Evolutionary conservation across 2,888 invertebrate genomes (phyloP).

Genomic region (Coenonympha arcania): DNA sequence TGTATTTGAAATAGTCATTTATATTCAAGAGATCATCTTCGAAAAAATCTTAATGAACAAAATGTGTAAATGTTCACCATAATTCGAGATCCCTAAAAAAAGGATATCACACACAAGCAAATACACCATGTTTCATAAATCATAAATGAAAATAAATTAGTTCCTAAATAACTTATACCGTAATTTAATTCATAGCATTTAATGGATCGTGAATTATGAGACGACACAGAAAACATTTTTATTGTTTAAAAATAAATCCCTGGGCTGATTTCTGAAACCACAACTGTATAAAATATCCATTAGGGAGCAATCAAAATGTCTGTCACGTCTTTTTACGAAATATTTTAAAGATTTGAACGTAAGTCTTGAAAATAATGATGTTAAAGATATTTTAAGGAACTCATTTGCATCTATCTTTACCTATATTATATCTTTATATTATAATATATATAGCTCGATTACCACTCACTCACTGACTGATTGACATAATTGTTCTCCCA

Average conservation of each 20-base stretch:
- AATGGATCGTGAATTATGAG: slow-evolving; percentile 19
- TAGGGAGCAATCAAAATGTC: slow-evolving; percentile 33
- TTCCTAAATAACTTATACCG: slow-evolving; percentile 11
- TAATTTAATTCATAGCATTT: slow-evolving; percentile 14
- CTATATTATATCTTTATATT: too few species aligned
- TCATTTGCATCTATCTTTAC: not conserved
- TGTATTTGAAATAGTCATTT: too few species aligned
- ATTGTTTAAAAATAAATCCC: slow-evolving; percentile 25
- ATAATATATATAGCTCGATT: too few species aligned
- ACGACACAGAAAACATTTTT: slow-evolving; percentile 20
- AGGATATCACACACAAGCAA: too few species aligned
- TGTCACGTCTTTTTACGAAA: slow-evolving; percentile 36
- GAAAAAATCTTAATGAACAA: too few species aligned
- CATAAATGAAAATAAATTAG: not conserved
- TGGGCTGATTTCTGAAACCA: slow-evolving; percentile 23
- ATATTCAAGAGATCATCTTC: too few species aligned
- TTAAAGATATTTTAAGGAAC: slow-evolving; percentile 15
- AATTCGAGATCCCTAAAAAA: too few species aligned
- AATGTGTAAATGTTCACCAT: too few species aligned
- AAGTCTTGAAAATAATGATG: slow-evolving; percentile 15
- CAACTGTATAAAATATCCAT: slow-evolving; percentile 29
- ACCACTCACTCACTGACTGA: too few species aligned
- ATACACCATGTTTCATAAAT: too few species aligned
- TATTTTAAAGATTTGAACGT: slow-evolving; percentile 22
- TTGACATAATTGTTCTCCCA: too few species aligned